Evolutionary conservation across 2,888 invertebrate genomes (phyloP).

Genomic region (Gymnocheta viridis): DNA sequence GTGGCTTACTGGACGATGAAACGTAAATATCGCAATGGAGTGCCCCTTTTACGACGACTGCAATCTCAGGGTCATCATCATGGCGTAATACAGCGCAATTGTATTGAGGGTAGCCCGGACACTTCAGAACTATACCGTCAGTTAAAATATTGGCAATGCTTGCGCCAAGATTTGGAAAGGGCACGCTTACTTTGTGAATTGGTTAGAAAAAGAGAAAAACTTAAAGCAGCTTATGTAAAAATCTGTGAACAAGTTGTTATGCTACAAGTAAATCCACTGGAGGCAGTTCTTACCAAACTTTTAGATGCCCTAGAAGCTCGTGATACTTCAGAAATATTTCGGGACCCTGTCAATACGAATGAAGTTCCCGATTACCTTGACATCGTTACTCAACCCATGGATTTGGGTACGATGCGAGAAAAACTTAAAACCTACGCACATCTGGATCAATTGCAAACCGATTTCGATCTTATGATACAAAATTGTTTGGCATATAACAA

Average conservation of each 20-base stretch:
- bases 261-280: constrained; percentile 91
- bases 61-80: constrained; percentile 85
- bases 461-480: constrained; percentile 97
- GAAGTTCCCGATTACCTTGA: constrained; percentile 96
- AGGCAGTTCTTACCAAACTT: constrained; percentile 89
- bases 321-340: constrained; percentile 94
- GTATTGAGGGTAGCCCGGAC: constrained; percentile 85
- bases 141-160: constrained; percentile 95
- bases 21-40: constrained; percentile 96
- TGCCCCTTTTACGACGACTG: constrained; percentile 93
- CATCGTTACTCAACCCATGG: constrained; percentile 93
- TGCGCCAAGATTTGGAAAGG: constrained; percentile 96
- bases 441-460: constrained; percentile 91
- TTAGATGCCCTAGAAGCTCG: constrained; percentile 89
- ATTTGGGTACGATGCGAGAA: constrained; percentile 92
- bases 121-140: constrained; percentile 91
- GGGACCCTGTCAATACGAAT: constrained; percentile 94
- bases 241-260: constrained; percentile 91
- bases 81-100: constrained; percentile 83
- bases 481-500: constrained; percentile 98
- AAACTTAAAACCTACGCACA: constrained; percentile 88
- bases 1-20: constrained; percentile 99
- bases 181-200: constrained; percentile 95
- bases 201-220: constrained; percentile 96
- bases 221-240: constrained; percentile 93